Base-by-base conservation (phyloP, 2,113 vertebrate genomes). In the Caloenas nicobarica region DNA sequence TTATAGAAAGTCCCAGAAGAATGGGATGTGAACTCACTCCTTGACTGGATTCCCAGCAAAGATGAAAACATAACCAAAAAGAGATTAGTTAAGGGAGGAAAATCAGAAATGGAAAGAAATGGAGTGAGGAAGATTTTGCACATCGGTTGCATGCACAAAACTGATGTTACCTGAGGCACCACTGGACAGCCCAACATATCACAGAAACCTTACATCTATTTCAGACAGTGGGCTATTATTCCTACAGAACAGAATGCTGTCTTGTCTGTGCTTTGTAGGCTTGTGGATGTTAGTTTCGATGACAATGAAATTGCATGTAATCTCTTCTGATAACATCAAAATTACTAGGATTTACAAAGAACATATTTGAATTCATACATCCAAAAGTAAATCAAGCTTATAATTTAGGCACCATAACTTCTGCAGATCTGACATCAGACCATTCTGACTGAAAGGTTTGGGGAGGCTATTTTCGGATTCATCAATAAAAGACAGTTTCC, bases 271-370 rank as follows among this genome's bases (percentile, higher is more conserved):
- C 60, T 66, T 70, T 0, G 0, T 51, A 89, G 69, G 16, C 57
- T 86, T 68, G 77, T 22, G 34, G 33, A 89, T 91, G 56, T 79
- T 91, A 68, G 13, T 83, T 92, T 84, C 62, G 84, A 77, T 89
- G 95, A 95, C 94, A 96, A 58, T 48, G 53, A 87, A 97, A 95
- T 84, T 89, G 65, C 57, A 74, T 9, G 57, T 89, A 95, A 87
- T 89, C 81, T 93, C 83, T 91, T 86, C 91, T 76, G 77, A 93
- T 95, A 95, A 93, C 83, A 89, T 29, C 38, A 81, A 87, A 95
- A 95, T 96, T 89, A 81, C 74, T 88, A 82, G 79, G 71, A 91
- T 91, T 95, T 95, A 85, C 40, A 86, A 92, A 89, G 89, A 95
- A 92, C 58, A 38, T 44, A 76, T 89, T 92, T 94, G 70, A 95